Base-by-base conservation (phyloP, 2,797 vertebrate species). In the Diceros bicornis region DNA sequence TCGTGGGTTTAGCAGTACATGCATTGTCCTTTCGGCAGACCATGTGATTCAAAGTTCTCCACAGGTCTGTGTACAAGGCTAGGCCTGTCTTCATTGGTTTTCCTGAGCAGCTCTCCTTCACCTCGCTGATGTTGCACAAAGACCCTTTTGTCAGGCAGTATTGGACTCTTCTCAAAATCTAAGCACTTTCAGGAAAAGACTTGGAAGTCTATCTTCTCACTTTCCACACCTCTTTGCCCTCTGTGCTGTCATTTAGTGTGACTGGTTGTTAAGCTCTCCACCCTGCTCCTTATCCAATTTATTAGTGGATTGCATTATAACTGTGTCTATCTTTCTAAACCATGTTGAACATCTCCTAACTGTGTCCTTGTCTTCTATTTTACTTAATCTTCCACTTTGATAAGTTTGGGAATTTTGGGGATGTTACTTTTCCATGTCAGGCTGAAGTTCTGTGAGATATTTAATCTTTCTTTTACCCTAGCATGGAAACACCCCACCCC, bases 161-260 rank as follows among this genome's bases (percentile, higher is more conserved):
- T 79, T 98, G 98, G 98, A 98, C 98, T 98, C 97, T 98, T 97
- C 98, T 98, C 98, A 98, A 98, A 98, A 98, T 98, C 98, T 98
- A 98, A 98, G 98, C 98, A 98, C 98, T 98, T 98, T 99, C 98
- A 99, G 98, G 98, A 98, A 99, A 98, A 98, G 98, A 97, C 98
- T 98, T 98, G 98, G 98, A 98, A 98, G 99, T 98, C 99, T 99
- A 98, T 99, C 99, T 99, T 99, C 99, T 99, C 99, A 98, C 98
- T 99, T 99, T 99, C 98, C 98, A 98, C 96, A 98, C 98, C 97
- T 98, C 97, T 98, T 98, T 98, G 98, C 98, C 98, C 98, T 98
- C 98, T 97, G 91, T 79, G 98, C 97, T 98, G 98, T 97, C 98
- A 98, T 98, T 98, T 97, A 96, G 94, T 97, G 97, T 97, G 98